Base-by-base conservation (phyloP, 2,797 vertebrate genomes). In the Distichodus sexfasciatus region DNA sequence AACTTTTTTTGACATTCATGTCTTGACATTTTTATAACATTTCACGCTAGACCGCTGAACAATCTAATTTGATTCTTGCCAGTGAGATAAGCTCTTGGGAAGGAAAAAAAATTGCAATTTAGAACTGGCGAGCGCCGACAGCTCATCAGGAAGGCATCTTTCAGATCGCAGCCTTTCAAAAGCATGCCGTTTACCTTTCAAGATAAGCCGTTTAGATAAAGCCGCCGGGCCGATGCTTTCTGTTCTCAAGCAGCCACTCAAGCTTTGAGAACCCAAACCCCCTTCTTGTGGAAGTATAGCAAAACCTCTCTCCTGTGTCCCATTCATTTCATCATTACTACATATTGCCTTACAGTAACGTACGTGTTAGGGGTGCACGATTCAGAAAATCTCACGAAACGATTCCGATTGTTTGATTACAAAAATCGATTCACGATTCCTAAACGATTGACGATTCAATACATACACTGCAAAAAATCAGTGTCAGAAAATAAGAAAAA, bases 201-300 rank as follows among this genome's bases (percentile, higher is more conserved):
- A 24, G 38, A 46, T 46, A 35, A 55, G 38, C 36, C n/a, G 23
- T 40, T 57, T 59, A 15, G 55, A 38, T 23, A 38, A 57, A 57
- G 17, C 35, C 33, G 19, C 36, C 23, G 14, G n/a, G 21, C 55
- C 23, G 7, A 40, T 59, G 40, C 14, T 21, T 26, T 59, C 36
- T n/a, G 23, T 41, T 12, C 23, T 59, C 9, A 14, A 59, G 55
- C 14, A 59, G 36, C 55, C 21, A 41, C 31, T 41, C 11, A 23
- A 59, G 55, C 36, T 59, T 41, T 10, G 14, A 38, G 36, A 33
- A 58, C 33, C 29, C 7, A 55, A 33, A 55, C 17, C 51, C 17
- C 29, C n/a, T 38, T n/a, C 12, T 57, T 3, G 5, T 24, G 21
- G 36, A n/a, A 3, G 24, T 15, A 8, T 6, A 26, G 26, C 2